Percentiles rank a stretch among this genome's conserved stretches.
These are phyloP conservation scores for Drosophila barbarae DNA, from an alignment of 2,888 invertebrate species.

Conservation along the genomic window DNA sequence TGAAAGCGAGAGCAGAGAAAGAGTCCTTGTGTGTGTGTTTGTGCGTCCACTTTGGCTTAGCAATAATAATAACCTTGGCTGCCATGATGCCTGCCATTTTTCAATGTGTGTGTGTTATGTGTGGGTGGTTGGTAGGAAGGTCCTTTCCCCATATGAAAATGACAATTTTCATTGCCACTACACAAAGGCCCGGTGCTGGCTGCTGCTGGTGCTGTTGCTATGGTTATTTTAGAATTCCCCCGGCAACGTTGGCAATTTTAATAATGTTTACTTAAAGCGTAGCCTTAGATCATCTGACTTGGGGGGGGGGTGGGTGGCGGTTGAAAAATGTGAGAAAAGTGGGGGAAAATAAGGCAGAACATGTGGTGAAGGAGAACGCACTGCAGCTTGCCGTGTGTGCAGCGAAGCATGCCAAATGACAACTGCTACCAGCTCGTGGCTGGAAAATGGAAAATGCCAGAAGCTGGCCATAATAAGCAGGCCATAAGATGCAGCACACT, in stretches of 20 bases:
- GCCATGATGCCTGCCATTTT: slow-evolving; percentile 60
- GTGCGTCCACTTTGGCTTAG: slow-evolving; percentile 63
- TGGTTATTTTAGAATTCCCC: slow-evolving; percentile 68
- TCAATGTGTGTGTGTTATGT: slow-evolving; percentile 40
- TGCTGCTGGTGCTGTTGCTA: slow-evolving; percentile 12
- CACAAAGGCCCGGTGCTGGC: slow-evolving; percentile 31
- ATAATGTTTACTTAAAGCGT: slow-evolving; percentile 73
- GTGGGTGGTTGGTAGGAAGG: not conserved
- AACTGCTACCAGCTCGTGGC: slow-evolving; percentile 52
- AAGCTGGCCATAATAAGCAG: slow-evolving; percentile 50
- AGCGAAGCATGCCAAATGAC: slow-evolving; percentile 61
- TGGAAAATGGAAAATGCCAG: slow-evolving; percentile 48
- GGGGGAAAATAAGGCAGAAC: slow-evolving; percentile 5
- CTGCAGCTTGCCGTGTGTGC: slow-evolving; percentile 39
- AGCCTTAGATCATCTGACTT: slow-evolving; percentile 28
- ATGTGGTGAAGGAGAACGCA: slow-evolving; percentile 13
- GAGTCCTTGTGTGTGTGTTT: slow-evolving; percentile 17
- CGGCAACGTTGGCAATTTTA: slow-evolving; percentile 69
- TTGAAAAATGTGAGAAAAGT: slow-evolving; percentile 17
- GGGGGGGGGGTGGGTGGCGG: not conserved
- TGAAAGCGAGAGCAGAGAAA: not conserved
- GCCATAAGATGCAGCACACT: slow-evolving; percentile 49
- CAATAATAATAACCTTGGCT: slow-evolving; percentile 73
- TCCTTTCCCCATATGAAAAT: slow-evolving; percentile 58
- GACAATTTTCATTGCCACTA: slow-evolving; percentile 69